These are phyloP conservation scores for Oligia fasciuncula DNA, from an alignment of 2,888 invertebrate genomes.

Conservation along the genomic window DNA sequence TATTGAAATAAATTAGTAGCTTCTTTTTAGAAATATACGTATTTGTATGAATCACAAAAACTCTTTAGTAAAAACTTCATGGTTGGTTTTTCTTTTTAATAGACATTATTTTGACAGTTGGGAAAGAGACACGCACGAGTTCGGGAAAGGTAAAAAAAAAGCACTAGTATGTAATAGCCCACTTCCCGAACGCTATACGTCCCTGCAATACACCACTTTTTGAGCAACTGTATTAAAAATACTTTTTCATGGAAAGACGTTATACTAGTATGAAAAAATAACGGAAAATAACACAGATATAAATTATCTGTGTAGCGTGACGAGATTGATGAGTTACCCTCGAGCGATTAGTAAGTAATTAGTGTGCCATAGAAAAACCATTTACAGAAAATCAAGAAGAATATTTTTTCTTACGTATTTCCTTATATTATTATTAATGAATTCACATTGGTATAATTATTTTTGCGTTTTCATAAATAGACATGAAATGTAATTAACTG, in stretches of 20 bases:
- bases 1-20: too few species aligned
- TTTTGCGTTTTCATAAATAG: neutral
- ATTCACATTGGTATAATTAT: neutral
- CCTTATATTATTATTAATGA: neutral
- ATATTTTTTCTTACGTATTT: constrained; percentile 24
- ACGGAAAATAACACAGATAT: constrained; percentile 42
- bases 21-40: too few species aligned
- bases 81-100: too few species aligned
- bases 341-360: constrained; percentile 59
- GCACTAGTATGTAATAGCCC: too few species aligned
- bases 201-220: too few species aligned
- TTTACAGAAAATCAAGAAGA: constrained; percentile 33
- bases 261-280: constrained; percentile 24
- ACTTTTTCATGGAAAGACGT: neutral
- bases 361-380: constrained; percentile 46
- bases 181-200: too few species aligned
- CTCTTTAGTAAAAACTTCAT: too few species aligned
- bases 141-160: too few species aligned
- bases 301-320: constrained; percentile 53
- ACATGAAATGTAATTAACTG: neutral
- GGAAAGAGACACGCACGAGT: too few species aligned
- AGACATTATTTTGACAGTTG: too few species aligned
- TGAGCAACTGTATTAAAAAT: too few species aligned
- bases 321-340: constrained; percentile 60
- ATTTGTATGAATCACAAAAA: too few species aligned